Base-by-base conservation (phyloP, 2,888 invertebrate species). In the Criorhina ranunculi region DNA sequence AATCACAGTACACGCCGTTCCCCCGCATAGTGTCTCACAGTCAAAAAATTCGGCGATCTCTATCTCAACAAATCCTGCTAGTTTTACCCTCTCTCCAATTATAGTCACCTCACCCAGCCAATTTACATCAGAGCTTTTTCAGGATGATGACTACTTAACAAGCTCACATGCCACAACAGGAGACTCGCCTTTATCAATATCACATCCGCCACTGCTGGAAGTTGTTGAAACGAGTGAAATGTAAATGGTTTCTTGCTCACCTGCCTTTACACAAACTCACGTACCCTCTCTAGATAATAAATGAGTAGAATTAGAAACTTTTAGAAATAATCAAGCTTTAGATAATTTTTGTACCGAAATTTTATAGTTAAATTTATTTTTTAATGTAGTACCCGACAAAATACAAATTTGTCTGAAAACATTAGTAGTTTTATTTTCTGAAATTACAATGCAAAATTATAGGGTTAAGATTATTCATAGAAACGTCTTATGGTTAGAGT, bases 71-170 rank as follows among this genome's bases (percentile, higher is more conserved):
- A 55, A 87, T 37, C 64, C 87, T 80, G 66, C 86, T 77, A 86
- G 87, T 62, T 81, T 89, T 49, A 88, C 89, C 5, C 77, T 89
- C 0, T 88, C 89, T 17, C 88, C 90, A 57, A 88, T 89, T 51
- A 86, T 89, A 72, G 87, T 89, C 31, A 86, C 88, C 37, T 85
- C 90, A 17, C 90, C 91, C 53, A 94, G 86, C 77, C 80, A 88
- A 24, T 85, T 88, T 78, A 82, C 87, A 42, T 78, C 87, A 17
- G 86, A 88, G 19, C 69, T 88, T 2, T 87, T 86, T 69, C 85
- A 70, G 17, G 87, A 87, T 53, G 86, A 77, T 49, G 79, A 86
- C 8, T 85, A 73, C 42, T 51, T 85, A 46, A 59, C 67, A 49
- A 85, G 33, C 51, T 57, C 85, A 12, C 31, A 62, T 31, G 15